Evolutionary conservation across 2,113 vertebrate genomes (phyloP).

Genomic region (Eulemur rufifrons): DNA sequence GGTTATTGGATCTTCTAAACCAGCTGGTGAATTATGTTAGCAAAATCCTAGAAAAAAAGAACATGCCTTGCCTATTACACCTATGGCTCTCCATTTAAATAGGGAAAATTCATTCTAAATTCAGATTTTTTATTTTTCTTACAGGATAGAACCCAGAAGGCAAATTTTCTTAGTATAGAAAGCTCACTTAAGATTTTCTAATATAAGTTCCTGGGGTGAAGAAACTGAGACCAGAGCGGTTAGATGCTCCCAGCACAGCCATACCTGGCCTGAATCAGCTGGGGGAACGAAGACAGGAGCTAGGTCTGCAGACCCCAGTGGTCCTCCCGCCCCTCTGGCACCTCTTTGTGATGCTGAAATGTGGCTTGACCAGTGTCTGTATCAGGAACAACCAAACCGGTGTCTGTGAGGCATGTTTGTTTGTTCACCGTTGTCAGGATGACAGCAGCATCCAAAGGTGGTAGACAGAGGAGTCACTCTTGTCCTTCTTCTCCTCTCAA

Average conservation of each 20-base stretch:
- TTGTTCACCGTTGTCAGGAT: background rate
- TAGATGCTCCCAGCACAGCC: background rate
- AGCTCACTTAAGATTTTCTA: background rate
- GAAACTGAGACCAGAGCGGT: background rate
- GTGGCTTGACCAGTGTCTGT: background rate
- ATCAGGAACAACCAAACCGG: fast-evolving
- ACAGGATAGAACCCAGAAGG: background rate
- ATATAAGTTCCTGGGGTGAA: background rate
- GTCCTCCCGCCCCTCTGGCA: background rate
- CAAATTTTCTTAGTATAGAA: background rate
- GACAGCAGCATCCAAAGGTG: background rate
- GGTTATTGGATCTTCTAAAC: background rate
- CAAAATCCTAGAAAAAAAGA: conserved; percentile 14
- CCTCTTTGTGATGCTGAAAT: background rate
- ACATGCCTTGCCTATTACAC: background rate
- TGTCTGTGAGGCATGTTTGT: background rate
- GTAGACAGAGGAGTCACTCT: background rate
- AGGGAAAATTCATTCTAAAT: background rate
- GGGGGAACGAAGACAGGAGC: background rate
- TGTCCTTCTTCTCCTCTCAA: conserved; percentile 64
- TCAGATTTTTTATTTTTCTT: background rate
- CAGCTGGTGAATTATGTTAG: background rate
- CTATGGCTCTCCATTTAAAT: background rate
- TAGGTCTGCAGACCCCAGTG: background rate
- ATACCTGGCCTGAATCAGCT: background rate